Evolutionary conservation across 2,113 vertebrate genomes (phyloP), one percentile per base, ranked within the genome.

Genomic region (Setophaga coronata): DNA sequence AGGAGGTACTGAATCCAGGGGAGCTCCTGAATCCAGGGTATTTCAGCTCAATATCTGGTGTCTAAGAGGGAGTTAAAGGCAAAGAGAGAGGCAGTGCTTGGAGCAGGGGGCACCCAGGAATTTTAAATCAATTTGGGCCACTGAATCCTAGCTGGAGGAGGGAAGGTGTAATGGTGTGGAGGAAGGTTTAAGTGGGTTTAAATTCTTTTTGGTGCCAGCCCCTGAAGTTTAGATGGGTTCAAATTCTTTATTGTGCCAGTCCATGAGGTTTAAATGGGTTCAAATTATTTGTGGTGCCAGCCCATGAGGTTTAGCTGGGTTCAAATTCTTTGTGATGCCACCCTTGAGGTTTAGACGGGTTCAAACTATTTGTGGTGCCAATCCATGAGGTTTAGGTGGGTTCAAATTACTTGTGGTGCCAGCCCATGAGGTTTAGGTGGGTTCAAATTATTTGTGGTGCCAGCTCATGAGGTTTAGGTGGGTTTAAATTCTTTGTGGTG

Each of bases 141-240:
- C 2, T 3, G 0, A 14, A 53, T 51, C 12, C 24, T 28, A 1
- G 4, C 4, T 33, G 17, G 26, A 50, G 9, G 9, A 54, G 18
- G 10, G 14, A 36, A 2, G 18, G 5, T 4, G 21, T 7, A 28
- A 10, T 2, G 1, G 25, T 40, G 13, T 45, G 78, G 31, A 67
- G 20, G 36, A 54, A 65, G 9, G 17, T 77, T 25, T 36, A 74
- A n/a, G 31, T 60, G 24, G 24, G 10, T 17, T 95, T 64, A 42
- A 56, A 38, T 38, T 38, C 36, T 38, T 38, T 38, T 38, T 38
- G 36, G 36, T 38, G 36, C 36, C 36, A 36, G 36, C 36, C 36
- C 36, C 8, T 36, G 36, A 36, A 36, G 36, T 36, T 36, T 36
- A 36, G 9, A 36, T 36, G 36, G 36, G 36, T 36, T 36, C 36